Base-by-base conservation (phyloP, 2,113 vertebrate genomes). In the Stegostoma tigrinum region DNA sequence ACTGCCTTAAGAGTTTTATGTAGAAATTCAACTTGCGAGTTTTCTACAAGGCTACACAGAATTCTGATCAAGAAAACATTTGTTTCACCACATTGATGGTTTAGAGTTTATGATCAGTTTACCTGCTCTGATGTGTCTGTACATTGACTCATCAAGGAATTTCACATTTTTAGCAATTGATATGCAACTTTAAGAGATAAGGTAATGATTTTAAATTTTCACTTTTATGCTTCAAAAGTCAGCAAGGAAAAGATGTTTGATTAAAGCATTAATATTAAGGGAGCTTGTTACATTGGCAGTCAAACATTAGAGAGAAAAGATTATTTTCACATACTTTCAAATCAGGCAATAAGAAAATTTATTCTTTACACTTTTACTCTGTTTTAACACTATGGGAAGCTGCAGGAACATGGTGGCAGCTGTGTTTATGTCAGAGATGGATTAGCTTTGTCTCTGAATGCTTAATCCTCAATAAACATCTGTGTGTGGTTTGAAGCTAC, bases 391-490 rank as follows among this genome's bases (percentile, higher is more conserved):
- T 72, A 27, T 15, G 45, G 27, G 14, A 95, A 95, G 68, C 94
- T 72, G 42, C 45, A 72, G 42, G 94, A 95, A 72, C 67, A 48
- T 42, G 15, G 68, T 68, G 68, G 94, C 94, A 95, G 94, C 94
- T 95, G 94, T 95, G 94, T 95, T 95, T 95, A 95, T 95, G 94
- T 72, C 94, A 95, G 68, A 95, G 94, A 95, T 95, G 94, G 94
- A 95, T 95, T 95, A 95, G 94, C 68, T 48, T 72, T 95, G 67
- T 42, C 68, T 70, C 42, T 72, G 94, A 95, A 95, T 95, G 94
- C 67, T 72, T 95, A 75, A 95, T 95, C 24, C 94, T 72, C 66
- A 45, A 95, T 67, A 95, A 93, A 75, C 94, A 95, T 95, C 94
- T 95, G 94, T 95, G 94, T 52, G 67, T 95, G 67, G 94, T 52